Evolutionary conservation across 2,888 invertebrate genomes (phyloP), one percentile per base, ranked within the genome.

Genomic region (Tupiocoris notatus): DNA sequence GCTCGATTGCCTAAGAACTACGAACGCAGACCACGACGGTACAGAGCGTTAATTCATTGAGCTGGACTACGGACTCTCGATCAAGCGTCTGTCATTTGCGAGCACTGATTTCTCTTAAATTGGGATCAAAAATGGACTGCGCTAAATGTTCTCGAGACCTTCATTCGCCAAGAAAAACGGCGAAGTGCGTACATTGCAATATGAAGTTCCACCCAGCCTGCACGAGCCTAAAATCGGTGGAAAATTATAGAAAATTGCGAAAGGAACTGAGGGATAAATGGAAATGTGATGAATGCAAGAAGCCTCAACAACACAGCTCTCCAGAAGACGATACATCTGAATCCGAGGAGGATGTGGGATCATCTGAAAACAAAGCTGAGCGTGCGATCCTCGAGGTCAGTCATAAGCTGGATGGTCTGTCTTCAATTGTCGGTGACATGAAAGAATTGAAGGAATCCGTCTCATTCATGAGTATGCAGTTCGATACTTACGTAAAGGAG

Each of bases 141-240:
- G 67, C 57, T 2, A 56, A 56, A 23, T 67, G 67, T 24, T 66
- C 66, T 20, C 7, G 56, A 39, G 66, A 54, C 16, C 57, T n/a
- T n/a, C n/a, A n/a, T n/a, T n/a, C n/a, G n/a, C n/a, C n/a, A n/a
- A n/a, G n/a, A n/a, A n/a, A n/a, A 57, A 67, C 67, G 21, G 67
- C 54, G 56, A 12, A 57, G 18, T 68, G 68, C 39, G 56, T 20
- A 21, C 21, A 68, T n/a, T 68, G 68, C 58, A 58, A 56, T 23
- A 16, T 12, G 23, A 9, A 21, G 22, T 68, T 58, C 39, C 68
- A 68, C 24, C 68, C 68, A 12, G 57, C 68, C 21, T 68, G 68
- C 20, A 68, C 68, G n/a, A 56, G 68, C n/a, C 68, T 68, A 17
- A 68, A 68, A 58, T 23, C 57, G n/a, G 24, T 24, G 21, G 68